These are phyloP conservation scores for Xenentodon cancila DNA, from an alignment of 2,797 vertebrate genomes.

Conservation along the genomic window DNA sequence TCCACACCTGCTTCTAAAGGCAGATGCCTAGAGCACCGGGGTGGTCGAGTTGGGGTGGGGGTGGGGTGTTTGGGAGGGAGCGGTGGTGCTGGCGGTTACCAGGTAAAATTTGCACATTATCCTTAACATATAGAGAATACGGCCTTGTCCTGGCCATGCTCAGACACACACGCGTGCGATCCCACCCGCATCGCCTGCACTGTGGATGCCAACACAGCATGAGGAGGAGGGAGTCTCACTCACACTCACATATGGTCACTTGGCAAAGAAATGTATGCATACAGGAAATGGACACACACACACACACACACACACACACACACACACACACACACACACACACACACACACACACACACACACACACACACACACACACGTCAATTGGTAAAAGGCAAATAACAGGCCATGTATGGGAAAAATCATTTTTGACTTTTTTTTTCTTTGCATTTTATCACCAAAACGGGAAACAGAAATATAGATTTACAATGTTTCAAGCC, in stretches of 20 bases:
- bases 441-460: constrained; percentile 64
- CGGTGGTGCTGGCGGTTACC: background rate
- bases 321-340: background rate
- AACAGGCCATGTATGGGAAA: constrained; percentile 30
- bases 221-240: constrained; percentile 42
- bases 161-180: background rate
- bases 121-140: constrained; percentile 2
- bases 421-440: constrained; percentile 47
- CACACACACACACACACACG: constrained; percentile 4
- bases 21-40: constrained; percentile 76
- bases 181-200: constrained; percentile 35
- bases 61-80: background rate
- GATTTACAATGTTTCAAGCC: constrained; percentile 51
- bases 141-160: background rate
- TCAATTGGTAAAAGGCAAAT: constrained; percentile 43
- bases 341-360: background rate
- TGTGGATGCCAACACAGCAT: constrained; percentile 41
- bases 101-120: constrained; percentile 19
- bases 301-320: no score
- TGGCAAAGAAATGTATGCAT: background rate
- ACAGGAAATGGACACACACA: no score
- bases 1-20: constrained; percentile 68
- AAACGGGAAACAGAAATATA: constrained; percentile 65
- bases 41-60: constrained; percentile 28
- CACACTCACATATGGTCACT: constrained; percentile 20